phyloP scores from a whole-genome alignment of 2,113 vertebrate species.

The Gymnarchus niloticus region DNA sequence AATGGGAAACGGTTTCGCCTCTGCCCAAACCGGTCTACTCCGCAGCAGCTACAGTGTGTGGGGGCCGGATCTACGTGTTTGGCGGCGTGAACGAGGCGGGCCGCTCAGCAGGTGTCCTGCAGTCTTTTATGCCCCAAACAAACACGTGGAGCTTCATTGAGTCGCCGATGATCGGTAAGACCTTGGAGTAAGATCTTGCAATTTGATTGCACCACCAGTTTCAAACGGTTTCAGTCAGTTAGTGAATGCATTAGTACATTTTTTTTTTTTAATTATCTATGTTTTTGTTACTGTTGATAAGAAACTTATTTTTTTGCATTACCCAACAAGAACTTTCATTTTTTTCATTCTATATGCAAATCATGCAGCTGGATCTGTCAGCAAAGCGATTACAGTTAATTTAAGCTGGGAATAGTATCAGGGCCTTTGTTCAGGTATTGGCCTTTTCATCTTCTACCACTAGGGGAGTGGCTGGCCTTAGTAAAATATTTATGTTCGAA shows the following conservation, averaged over 20 bases:
- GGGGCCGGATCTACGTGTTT: constrained; percentile 92
- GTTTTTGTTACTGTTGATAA: not conserved
- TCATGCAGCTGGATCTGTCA: not conserved
- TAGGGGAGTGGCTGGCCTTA: not conserved
- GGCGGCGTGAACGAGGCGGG: constrained; percentile 94
- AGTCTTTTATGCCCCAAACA: constrained; percentile 88
- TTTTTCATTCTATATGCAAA: not conserved
- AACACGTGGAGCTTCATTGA: constrained; percentile 97
- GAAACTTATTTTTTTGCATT: not conserved
- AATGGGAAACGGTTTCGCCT: constrained; percentile 91
- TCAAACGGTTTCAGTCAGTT: not conserved
- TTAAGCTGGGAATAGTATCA: not conserved
- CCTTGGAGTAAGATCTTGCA: not conserved
- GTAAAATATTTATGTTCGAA: not conserved
- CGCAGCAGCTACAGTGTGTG: constrained; percentile 85
- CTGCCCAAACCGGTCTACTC: constrained; percentile 94
- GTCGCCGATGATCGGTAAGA: constrained; percentile 95
- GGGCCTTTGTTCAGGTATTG: not conserved
- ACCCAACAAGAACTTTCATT: not conserved
- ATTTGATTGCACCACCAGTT: not conserved
- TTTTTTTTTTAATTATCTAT: not conserved
- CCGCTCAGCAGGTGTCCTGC: constrained; percentile 85
- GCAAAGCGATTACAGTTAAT: not conserved
- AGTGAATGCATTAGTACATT: not conserved
- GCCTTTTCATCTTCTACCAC: constrained; percentile 2